These are phyloP conservation scores for Phlogophora meticulosa DNA, from an alignment of 2,888 invertebrate species.

Conservation along the genomic window DNA sequence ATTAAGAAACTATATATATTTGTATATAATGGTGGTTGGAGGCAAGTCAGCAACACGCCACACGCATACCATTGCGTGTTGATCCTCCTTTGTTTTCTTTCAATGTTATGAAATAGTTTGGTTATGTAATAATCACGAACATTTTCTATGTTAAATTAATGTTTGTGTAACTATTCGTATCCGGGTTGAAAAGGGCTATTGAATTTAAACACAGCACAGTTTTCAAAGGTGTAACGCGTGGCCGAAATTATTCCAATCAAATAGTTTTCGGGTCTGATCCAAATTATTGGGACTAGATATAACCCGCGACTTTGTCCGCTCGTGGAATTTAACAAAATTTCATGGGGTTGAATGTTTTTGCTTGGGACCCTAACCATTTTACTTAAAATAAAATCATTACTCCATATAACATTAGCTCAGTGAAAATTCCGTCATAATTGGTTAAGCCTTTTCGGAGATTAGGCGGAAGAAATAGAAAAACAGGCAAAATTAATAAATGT, in stretches of 20 bases:
- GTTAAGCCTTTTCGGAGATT: no score
- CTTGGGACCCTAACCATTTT: no score
- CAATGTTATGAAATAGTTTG: conserved; percentile 42
- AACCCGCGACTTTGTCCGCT: no score
- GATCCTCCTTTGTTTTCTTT: conserved; percentile 32
- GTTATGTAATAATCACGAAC: conserved; percentile 22
- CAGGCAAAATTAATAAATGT: no score
- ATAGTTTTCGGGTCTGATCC: conserved; percentile 3
- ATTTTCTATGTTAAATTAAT: conserved; percentile 19
- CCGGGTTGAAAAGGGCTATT: background rate
- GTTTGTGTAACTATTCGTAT: conserved; percentile 8
- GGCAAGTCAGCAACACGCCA: conserved; percentile 29
- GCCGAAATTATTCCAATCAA: background rate
- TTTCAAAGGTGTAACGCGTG: background rate
- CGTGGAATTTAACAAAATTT: no score
- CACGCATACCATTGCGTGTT: conserved; percentile 46
- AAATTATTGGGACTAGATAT: background rate
- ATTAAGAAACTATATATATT: conserved; percentile 15
- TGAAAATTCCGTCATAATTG: no score
- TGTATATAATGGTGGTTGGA: conserved; percentile 18
- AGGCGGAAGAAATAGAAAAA: no score
- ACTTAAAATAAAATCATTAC: no score
- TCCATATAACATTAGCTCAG: no score
- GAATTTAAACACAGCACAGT: background rate
- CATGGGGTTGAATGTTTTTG: no score